Percentiles rank a stretch among this genome's conserved stretches.
phyloP scores from a whole-genome alignment of 1,140 invertebrate species.

The Drosophila parvula region DNA sequence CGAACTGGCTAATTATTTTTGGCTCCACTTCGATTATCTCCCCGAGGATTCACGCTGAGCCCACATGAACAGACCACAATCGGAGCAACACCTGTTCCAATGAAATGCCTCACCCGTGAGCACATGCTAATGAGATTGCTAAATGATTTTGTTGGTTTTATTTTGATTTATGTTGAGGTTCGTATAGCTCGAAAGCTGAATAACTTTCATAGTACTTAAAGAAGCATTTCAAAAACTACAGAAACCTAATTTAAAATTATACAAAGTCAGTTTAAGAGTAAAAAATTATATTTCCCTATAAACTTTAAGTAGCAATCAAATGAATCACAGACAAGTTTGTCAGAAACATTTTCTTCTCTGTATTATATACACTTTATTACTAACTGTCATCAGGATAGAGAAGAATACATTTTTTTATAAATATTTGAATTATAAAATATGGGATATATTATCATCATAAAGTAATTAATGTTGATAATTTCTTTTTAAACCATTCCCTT shows the following conservation, averaged over 20 bases:
- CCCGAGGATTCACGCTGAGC: constrained; percentile 53
- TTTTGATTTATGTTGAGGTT: not conserved
- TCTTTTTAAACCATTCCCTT: no score
- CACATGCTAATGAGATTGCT: constrained; percentile 23
- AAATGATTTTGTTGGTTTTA: constrained; percentile 5
- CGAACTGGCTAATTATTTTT: constrained; percentile 41
- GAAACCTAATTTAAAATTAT: not conserved
- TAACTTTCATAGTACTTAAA: no score
- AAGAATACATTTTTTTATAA: not conserved
- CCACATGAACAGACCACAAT: constrained; percentile 56
- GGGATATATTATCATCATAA: no score
- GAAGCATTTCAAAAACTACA: no score
- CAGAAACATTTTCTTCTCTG: not conserved
- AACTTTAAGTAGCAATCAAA: no score
- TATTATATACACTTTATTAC: no score
- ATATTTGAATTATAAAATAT: no score
- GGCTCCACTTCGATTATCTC: constrained; percentile 55
- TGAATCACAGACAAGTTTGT: not conserved
- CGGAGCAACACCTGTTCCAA: constrained; percentile 27
- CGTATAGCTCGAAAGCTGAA: not conserved
- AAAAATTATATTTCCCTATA: no score
- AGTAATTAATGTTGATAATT: no score
- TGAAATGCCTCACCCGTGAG: not conserved
- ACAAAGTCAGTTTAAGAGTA: not conserved
- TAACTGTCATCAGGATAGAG: no score